Base-by-base conservation (phyloP, 2,888 invertebrate species). In the Chymomyza caudatula region DNA sequence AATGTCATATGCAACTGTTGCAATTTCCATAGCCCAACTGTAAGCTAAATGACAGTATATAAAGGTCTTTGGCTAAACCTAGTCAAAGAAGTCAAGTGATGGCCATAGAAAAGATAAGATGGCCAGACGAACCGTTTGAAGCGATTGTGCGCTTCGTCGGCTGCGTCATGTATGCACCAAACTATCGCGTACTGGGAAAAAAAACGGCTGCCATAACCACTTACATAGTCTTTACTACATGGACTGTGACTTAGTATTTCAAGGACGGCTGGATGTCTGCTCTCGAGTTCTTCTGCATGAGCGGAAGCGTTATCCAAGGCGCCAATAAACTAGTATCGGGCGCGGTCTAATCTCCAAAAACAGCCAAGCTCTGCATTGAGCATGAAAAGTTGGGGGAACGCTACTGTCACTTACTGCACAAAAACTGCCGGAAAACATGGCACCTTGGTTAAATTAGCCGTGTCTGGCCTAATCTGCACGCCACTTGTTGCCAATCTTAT, bases 261-360 rank as follows among this genome's bases (percentile, higher is more conserved):
- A 52, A 66, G 3, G 70, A 71, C 2, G 64, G 71, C 47, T 77
- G 72, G 74, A 74, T 68, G 43, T 71, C 70, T 8, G 3, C 71
- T 23, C 42, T 85, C 11, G 71, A 78, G 55, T 76, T 76, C 0
- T 59, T 57, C 0, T 73, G 73, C 22, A 83, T 76, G 74, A 23
- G 72, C 37, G 78, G 83, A 44, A 77, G 74, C 17, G 79, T 73
- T 0, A 0, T 78, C 0, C 84, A 85, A n/a, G 83, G 73, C 2
- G 5, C 54, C 0, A 67, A 67, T 15, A 84, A 84, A 49, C 6
- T 84, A 0, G 25, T 59, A 8, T 42, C 69, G n/a, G 77, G 47
- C 8, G 5, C 77, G 6, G 4, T 20, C 0, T 47, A 47, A 4
- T 29, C 63, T 0, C 53, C 60, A 3, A 29, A n/a, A n/a, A n/a